phyloP scores from a whole-genome alignment of 2,113 vertebrate genomes.

The Regulus satrapa region DNA sequence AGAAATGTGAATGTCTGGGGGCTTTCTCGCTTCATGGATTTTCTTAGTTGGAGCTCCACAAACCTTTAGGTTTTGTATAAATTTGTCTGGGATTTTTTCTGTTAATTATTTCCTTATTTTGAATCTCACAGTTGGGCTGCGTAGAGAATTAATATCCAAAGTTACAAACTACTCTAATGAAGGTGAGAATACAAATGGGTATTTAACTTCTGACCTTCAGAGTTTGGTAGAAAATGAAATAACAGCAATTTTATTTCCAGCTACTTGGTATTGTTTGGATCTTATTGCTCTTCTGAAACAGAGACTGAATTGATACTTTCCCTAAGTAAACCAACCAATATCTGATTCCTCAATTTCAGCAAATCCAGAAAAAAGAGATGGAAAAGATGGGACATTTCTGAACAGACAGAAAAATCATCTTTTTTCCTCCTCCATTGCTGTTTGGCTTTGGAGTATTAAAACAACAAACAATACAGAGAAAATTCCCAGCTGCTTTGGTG shows the following conservation, averaged over 20 bases:
- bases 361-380: not conserved
- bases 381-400: not conserved
- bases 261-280: not conserved
- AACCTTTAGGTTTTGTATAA: not conserved
- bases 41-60: not conserved
- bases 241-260: not conserved
- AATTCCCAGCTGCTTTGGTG: not conserved
- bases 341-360: not conserved
- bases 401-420: not conserved
- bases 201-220: not conserved
- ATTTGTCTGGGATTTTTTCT: not conserved
- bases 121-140: not conserved
- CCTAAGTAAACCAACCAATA: not conserved
- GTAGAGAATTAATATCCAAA: not conserved
- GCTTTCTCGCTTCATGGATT: not conserved
- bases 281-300: not conserved
- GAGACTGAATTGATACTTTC: not conserved
- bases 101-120: not conserved
- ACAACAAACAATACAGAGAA: not conserved
- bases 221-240: not conserved
- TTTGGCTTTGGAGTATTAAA: not conserved
- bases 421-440: not conserved
- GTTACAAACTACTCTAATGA: not conserved
- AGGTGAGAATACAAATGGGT: not conserved
- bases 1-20: not conserved